Percentiles rank a stretch among this genome's conserved stretches.
phyloP scores from a whole-genome alignment of 1,140 invertebrate species.

The Anastrepha obliqua region DNA sequence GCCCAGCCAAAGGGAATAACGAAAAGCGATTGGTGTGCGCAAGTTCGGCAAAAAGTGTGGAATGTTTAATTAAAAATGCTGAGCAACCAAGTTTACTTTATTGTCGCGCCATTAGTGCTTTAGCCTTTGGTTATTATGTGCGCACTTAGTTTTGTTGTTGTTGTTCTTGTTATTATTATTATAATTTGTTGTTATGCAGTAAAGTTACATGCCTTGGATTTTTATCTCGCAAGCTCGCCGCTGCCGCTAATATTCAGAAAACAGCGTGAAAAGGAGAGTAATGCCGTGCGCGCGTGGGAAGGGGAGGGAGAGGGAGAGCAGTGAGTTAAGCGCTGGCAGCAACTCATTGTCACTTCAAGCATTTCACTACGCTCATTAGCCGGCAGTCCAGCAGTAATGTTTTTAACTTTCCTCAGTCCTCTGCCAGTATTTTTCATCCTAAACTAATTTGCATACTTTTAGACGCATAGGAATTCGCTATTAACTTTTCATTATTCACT shows the following conservation, averaged over 20 bases:
- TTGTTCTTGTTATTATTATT: not conserved
- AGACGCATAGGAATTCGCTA: constrained; percentile 20
- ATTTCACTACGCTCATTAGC: not conserved
- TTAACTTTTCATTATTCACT: constrained; percentile 48
- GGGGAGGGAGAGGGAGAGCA: not conserved
- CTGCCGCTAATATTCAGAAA: not conserved
- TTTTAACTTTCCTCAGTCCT: not conserved
- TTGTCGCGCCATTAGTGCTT: not conserved
- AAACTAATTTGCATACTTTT: constrained; percentile 48
- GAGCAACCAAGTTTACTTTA: constrained; percentile 32
- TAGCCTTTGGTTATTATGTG: not conserved
- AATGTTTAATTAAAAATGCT: constrained; percentile 44
- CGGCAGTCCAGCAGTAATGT: not conserved
- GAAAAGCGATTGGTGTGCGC: not conserved
- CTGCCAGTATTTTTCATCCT: not conserved
- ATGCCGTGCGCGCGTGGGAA: not conserved
- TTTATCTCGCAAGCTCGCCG: not conserved
- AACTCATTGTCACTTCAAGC: not conserved
- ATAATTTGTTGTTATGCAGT: not conserved
- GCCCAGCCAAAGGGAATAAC: too few relatives aligned
- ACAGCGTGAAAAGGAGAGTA: not conserved
- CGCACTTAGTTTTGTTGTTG: not conserved
- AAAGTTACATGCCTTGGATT: not conserved
- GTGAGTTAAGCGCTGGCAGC: not conserved
- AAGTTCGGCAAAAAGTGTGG: not conserved